phyloP scores from a whole-genome alignment of 2,888 invertebrate genomes.

The Cantharis flavilabris region DNA sequence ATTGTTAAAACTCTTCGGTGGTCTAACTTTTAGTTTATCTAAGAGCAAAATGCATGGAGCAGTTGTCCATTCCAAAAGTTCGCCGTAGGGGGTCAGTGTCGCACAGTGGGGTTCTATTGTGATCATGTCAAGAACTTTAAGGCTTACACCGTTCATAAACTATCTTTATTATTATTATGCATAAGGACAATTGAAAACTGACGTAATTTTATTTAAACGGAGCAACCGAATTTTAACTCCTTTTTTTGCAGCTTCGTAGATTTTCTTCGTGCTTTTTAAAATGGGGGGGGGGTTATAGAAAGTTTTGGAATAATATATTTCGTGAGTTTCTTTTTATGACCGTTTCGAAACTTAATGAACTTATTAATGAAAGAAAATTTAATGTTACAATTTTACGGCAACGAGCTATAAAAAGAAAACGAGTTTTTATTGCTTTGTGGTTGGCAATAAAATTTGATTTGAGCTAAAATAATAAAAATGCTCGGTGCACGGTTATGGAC shows the following conservation, averaged over 20 bases:
- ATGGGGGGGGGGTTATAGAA: too few relatives aligned
- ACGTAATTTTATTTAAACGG: constrained; percentile 36
- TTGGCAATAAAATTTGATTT: not conserved
- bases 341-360: not conserved
- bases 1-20: constrained; percentile 15
- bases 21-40: constrained; percentile 15
- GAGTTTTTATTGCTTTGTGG: not conserved
- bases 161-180: constrained; percentile 53
- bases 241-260: not conserved
- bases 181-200: constrained; percentile 40
- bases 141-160: constrained; percentile 53
- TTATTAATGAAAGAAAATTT: not conserved
- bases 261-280: not conserved
- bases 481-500: not conserved
- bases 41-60: constrained; percentile 30
- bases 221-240: constrained; percentile 25
- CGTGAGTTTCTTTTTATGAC: not conserved
- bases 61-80: constrained; percentile 20
- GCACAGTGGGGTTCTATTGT: constrained; percentile 54
- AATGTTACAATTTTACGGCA: not conserved
- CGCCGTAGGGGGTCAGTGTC: constrained; percentile 49
- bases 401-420: not conserved
- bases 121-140: constrained; percentile 53
- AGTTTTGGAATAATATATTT: too few relatives aligned
- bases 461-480: not conserved